Conservation (phyloP, 2,888 invertebrate species). For the Pammene fasciana region DNA sequence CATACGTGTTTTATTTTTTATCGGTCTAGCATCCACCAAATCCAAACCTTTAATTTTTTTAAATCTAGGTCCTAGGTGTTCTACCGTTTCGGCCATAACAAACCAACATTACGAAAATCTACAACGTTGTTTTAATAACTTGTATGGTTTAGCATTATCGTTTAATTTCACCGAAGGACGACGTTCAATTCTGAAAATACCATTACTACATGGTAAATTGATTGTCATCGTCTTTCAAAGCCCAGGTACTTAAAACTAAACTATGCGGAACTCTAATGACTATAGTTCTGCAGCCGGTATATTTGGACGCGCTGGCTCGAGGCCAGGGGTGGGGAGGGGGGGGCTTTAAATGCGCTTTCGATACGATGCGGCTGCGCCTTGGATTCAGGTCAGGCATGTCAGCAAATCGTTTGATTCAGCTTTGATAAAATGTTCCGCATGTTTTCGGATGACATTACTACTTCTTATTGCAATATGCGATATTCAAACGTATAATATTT, state of each 20-base stretch:
- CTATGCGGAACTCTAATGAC: conserved; percentile 16
- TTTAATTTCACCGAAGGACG: too few species aligned
- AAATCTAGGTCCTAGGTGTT: too few species aligned
- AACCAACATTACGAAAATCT: too few species aligned
- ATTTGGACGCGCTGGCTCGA: conserved; percentile 43
- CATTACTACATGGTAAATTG: neutral
- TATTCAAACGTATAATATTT: too few species aligned
- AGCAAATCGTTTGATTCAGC: conserved; percentile 41
- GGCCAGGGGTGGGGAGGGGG: conserved; percentile 43
- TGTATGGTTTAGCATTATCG: too few species aligned
- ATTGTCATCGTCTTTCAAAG: neutral
- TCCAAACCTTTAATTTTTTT: too few species aligned
- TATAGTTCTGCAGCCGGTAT: conserved; percentile 30
- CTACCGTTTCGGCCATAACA: too few species aligned
- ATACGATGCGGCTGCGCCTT: conserved; percentile 54
- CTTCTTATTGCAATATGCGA: too few species aligned
- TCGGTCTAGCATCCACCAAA: too few species aligned
- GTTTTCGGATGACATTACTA: neutral
- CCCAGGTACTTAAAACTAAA: neutral
- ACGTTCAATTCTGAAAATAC: neutral
- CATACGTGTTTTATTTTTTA: neutral
- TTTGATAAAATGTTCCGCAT: conserved; percentile 23
- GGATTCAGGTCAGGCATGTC: conserved; percentile 63
- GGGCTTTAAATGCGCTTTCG: conserved; percentile 53
- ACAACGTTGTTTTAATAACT: too few species aligned